Evolutionary conservation across 2,113 vertebrate genomes (phyloP).

Genomic region (Sinocyclocheilus anophthalmus): DNA sequence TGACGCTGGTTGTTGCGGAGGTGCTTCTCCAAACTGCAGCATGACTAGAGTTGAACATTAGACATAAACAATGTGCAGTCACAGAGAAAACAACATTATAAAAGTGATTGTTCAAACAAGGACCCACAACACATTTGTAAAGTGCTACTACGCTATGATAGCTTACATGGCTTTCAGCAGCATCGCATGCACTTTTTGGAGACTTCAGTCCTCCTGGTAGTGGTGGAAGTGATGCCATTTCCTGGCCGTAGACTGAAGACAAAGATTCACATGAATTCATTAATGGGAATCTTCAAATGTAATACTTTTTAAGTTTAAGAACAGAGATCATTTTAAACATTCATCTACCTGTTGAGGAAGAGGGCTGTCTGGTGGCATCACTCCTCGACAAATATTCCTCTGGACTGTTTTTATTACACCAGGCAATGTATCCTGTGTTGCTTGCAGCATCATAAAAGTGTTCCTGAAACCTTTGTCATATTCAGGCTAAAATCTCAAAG

Average conservation of each 20-base stretch:
- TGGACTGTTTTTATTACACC: too few relatives aligned
- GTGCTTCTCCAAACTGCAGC: slow-evolving; percentile 57
- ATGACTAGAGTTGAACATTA: slow-evolving; percentile 43
- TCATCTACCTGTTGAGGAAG: too few relatives aligned
- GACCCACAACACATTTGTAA: too few relatives aligned
- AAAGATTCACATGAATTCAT: slow-evolving; percentile 9
- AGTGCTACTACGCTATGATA: slow-evolving; percentile 49
- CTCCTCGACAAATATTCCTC: too few relatives aligned
- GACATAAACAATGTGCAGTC: neutral
- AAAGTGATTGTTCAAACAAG: too few relatives aligned
- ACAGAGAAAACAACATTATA: too few relatives aligned
- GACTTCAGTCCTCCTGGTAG: slow-evolving; percentile 36
- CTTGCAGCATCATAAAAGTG: slow-evolving; percentile 58
- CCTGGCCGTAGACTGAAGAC: slow-evolving; percentile 38
- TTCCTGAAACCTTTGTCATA: slow-evolving; percentile 31
- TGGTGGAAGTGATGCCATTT: slow-evolving; percentile 50
- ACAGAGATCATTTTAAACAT: too few relatives aligned
- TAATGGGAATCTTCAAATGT: slow-evolving; percentile 1
- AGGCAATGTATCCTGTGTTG: slow-evolving; percentile 38
- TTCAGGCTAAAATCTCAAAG: neutral
- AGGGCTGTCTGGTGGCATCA: too few relatives aligned
- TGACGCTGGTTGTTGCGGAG: slow-evolving; percentile 19
- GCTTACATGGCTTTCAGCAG: slow-evolving; percentile 49
- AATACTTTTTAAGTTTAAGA: neutral
- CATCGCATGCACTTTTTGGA: slow-evolving; percentile 47